phyloP scores from a whole-genome alignment of 2,797 vertebrate genomes.

The Orientallactaga sibirica region DNA sequence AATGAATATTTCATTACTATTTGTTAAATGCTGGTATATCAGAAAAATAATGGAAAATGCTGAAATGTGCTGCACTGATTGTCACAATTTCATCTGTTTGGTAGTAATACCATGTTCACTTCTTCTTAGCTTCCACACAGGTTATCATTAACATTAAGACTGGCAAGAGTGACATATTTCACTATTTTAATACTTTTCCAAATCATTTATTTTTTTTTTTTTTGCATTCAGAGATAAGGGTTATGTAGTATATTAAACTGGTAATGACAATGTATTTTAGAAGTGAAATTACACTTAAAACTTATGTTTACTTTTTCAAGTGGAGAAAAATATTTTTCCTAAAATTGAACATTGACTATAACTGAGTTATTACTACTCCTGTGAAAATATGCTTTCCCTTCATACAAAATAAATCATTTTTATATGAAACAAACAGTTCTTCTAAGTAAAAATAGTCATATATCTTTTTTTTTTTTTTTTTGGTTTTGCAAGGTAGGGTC shows the following conservation, averaged over 20 bases:
- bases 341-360: constrained; percentile 53
- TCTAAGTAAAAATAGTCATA: constrained; percentile 23
- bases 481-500: too few species aligned
- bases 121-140: not conserved
- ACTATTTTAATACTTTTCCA: constrained; percentile 25
- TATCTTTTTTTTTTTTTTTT: not conserved
- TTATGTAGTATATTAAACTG: constrained; percentile 58
- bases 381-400: not conserved
- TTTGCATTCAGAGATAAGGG: not conserved
- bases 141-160: constrained; percentile 31
- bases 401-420: constrained; percentile 39
- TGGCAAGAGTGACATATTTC: constrained; percentile 19
- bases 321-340: constrained; percentile 59
- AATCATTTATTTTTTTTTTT: constrained; percentile 43
- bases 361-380: not conserved
- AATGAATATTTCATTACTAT: not conserved
- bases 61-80: not conserved
- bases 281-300: constrained; percentile 43
- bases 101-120: not conserved
- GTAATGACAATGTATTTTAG: constrained; percentile 59
- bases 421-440: constrained; percentile 27
- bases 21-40: constrained; percentile 18
- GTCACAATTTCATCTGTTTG: not conserved
- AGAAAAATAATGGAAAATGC: constrained; percentile 30
- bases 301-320: constrained; percentile 66